These are phyloP conservation scores for Drosophila koepferae DNA, from an alignment of 2,888 invertebrate genomes.

Conservation along the genomic window DNA sequence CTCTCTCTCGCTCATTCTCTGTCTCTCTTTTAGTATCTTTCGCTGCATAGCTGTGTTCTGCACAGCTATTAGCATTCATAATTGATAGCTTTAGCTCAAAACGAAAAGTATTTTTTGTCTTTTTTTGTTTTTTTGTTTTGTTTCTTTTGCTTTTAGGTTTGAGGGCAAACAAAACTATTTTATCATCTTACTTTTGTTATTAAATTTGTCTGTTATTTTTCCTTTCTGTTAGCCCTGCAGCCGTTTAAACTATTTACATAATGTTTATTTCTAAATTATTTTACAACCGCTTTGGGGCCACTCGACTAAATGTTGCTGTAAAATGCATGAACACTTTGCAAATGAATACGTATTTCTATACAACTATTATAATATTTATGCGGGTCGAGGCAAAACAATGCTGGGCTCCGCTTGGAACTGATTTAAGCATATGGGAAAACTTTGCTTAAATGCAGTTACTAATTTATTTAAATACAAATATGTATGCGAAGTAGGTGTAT, in stretches of 20 bases:
- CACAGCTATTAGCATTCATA: slow-evolving; percentile 62
- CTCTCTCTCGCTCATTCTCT: neutral
- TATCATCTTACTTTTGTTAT: slow-evolving; percentile 1
- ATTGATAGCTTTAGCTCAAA: slow-evolving; percentile 52
- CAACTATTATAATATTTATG: slow-evolving; percentile 18
- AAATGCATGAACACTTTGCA: slow-evolving; percentile 7
- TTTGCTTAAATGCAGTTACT: neutral
- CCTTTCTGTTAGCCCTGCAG: slow-evolving; percentile 33
- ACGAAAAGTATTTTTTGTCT: neutral
- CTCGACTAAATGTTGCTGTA: slow-evolving; percentile 26
- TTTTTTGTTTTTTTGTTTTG: slow-evolving; percentile 1
- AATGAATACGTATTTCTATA: neutral
- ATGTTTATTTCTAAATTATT: slow-evolving; percentile 40
- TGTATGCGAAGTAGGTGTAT: neutral
- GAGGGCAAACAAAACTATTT: slow-evolving; percentile 49
- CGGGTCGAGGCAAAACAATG: slow-evolving; percentile 11
- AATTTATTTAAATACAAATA: neutral
- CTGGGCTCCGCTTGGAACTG: neutral
- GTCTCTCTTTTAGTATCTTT: slow-evolving; percentile 2
- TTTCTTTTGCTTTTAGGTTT: slow-evolving; percentile 28
- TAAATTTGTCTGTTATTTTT: neutral
- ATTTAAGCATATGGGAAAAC: neutral
- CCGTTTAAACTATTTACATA: slow-evolving; percentile 54
- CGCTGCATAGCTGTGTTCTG: slow-evolving; percentile 16
- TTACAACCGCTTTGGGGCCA: slow-evolving; percentile 14